Percentiles rank a stretch among this genome's conserved stretches.
Conservation (phyloP, 2,113 vertebrate species). For the Potamarius usumacintae region DNA sequence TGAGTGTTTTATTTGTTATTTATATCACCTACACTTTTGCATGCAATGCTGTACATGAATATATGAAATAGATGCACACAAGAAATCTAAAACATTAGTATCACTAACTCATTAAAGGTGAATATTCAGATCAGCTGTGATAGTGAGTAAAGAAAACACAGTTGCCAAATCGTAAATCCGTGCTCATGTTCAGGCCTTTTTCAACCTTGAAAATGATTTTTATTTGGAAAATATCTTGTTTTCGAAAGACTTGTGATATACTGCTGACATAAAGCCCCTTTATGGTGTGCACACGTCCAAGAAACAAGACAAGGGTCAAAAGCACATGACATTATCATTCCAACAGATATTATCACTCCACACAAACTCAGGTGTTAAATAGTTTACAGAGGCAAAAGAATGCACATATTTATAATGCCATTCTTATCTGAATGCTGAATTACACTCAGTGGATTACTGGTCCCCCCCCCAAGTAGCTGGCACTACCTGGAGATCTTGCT, state of each 20-base stretch:
- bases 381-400: not conserved
- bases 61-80: not conserved
- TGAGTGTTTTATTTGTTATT: not conserved
- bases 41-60: not conserved
- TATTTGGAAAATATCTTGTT: slow-evolving; percentile 13
- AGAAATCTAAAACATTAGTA: not conserved
- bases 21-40: not conserved
- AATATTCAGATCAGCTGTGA: slow-evolving; percentile 1
- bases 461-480: not conserved
- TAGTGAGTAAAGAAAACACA: not conserved
- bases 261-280: slow-evolving; percentile 10
- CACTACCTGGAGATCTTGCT: not conserved
- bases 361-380: slow-evolving; percentile 5
- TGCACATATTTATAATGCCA: not conserved
- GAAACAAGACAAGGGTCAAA: not conserved
- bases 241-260: slow-evolving; percentile 3
- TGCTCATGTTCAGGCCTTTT: not conserved
- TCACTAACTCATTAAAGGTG: slow-evolving; percentile 8
- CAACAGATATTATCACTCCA: slow-evolving; percentile 14
- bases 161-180: not conserved
- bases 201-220: not conserved
- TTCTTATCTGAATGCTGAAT: not conserved
- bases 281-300: not conserved
- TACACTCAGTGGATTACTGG: not conserved
- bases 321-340: not conserved